Conservation (phyloP, 2,888 invertebrate genomes). For the Leptarthrus brevirostris region DNA sequence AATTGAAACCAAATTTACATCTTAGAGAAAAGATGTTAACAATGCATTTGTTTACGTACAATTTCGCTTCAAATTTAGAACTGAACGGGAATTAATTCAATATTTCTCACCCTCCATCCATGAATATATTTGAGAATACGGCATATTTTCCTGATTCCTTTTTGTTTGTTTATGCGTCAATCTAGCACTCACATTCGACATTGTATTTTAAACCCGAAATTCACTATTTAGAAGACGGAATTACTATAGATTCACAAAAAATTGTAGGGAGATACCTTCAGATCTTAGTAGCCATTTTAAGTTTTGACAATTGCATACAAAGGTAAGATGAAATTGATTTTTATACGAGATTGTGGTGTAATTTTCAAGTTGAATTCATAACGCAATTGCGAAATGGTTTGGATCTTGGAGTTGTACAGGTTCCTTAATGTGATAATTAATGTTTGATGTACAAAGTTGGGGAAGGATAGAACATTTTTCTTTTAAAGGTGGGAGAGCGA, state of each 20-base stretch:
- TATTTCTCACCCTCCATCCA: slow-evolving; percentile 87
- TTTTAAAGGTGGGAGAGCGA: no score
- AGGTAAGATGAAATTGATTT: slow-evolving; percentile 8
- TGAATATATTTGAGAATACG: slow-evolving; percentile 83
- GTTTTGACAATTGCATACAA: slow-evolving; percentile 19
- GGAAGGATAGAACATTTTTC: no score
- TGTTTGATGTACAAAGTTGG: no score
- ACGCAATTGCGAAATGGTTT: neutral
- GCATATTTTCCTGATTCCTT: slow-evolving; percentile 81
- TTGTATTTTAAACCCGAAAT: slow-evolving; percentile 64
- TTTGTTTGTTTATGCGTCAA: slow-evolving; percentile 80
- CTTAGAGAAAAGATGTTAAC: neutral
- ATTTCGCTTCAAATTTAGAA: no score
- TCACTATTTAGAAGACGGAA: neutral
- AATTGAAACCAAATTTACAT: neutral
- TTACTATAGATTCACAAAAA: neutral
- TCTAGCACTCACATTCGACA: slow-evolving; percentile 83
- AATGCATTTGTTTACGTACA: neutral
- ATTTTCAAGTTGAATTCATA: neutral
- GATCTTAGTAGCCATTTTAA: slow-evolving; percentile 20
- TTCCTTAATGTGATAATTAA: no score
- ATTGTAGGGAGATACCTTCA: neutral
- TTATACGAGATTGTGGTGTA: neutral
- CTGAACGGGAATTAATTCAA: neutral
- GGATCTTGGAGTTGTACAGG: neutral